Conservation (phyloP, 2,797 vertebrate genomes). For the Micromesistius poutassou region DNA sequence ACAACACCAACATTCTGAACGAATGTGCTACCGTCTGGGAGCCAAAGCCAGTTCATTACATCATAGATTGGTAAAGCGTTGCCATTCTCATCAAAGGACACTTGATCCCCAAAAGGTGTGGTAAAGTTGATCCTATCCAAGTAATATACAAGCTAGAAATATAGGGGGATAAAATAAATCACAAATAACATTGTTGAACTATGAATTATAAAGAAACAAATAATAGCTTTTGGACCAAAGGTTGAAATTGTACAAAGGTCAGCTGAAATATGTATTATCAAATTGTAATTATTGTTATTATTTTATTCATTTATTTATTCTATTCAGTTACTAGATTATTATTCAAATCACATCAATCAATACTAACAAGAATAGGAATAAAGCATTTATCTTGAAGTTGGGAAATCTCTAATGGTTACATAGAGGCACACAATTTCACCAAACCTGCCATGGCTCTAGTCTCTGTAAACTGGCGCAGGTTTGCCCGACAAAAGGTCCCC, state of each 20-base stretch:
- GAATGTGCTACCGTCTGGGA: conserved; percentile 46
- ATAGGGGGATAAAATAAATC: neutral
- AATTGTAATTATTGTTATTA: no score
- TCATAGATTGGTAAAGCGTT: conserved; percentile 68
- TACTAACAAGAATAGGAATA: no score
- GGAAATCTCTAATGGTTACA: neutral
- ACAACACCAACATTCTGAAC: conserved; percentile 58
- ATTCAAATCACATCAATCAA: no score
- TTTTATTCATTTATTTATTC: neutral
- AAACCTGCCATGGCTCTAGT: conserved; percentile 72
- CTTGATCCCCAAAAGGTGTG: conserved; percentile 63
- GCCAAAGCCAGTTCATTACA: conserved; percentile 65
- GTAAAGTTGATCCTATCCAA: conserved; percentile 64
- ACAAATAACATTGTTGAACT: no score
- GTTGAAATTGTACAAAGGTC: no score
- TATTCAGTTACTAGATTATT: neutral
- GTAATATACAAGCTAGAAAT: conserved; percentile 57
- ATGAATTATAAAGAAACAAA: neutral
- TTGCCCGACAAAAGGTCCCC: conserved; percentile 55
- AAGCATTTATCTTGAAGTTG: neutral
- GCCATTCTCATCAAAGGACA: conserved; percentile 71
- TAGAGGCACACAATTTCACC: conserved; percentile 2
- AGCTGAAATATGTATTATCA: no score
- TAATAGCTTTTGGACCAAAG: neutral
- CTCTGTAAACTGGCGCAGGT: conserved; percentile 55